phyloP scores from a whole-genome alignment of 2,113 vertebrate species.

The Marmota flaviventris region DNA sequence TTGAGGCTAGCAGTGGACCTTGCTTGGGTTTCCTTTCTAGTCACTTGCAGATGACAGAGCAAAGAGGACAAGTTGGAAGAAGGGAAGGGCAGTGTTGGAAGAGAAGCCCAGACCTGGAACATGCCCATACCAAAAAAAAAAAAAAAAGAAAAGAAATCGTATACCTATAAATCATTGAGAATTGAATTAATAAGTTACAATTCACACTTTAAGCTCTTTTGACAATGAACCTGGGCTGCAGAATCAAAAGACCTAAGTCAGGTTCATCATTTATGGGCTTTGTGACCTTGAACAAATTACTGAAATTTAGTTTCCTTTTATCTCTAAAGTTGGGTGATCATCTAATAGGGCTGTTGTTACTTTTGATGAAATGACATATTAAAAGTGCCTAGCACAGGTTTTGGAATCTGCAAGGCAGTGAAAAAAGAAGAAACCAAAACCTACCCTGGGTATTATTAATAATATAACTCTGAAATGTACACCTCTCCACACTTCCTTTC shows the following conservation, averaged over 20 bases:
- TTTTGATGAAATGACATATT: neutral
- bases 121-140: neutral
- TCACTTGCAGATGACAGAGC: neutral
- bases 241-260: neutral
- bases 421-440: neutral
- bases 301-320: neutral
- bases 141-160: neutral
- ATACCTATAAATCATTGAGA: neutral
- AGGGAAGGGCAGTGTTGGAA: neutral
- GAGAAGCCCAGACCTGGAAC: neutral
- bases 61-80: neutral
- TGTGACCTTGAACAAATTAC: neutral
- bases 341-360: neutral
- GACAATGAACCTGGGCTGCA: neutral
- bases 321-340: neutral
- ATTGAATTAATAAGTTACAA: constrained; percentile 13
- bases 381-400: neutral
- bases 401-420: neutral
- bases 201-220: neutral
- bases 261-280: neutral
- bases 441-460: neutral
- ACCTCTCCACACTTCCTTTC: neutral
- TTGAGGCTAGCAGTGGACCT: neutral
- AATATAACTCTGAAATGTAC: neutral
- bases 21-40: neutral